A percentile compares a stretch with the other conserved stretches of the same genome.
These are phyloP conservation scores for Brachypodius melanocephalos DNA, from an alignment of 2,113 vertebrate species.

Conservation along the genomic window DNA sequence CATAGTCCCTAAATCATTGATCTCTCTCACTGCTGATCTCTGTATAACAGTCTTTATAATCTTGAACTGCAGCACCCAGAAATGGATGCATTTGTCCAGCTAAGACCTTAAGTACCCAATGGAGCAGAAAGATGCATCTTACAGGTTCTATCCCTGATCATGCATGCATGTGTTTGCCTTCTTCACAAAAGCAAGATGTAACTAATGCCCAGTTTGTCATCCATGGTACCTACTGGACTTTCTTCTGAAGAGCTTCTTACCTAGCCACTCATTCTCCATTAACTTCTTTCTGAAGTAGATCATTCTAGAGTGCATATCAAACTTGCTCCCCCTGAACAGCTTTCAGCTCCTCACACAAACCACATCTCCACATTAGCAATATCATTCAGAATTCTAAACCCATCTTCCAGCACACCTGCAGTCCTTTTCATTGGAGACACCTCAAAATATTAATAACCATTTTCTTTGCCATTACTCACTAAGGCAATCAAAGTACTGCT, in stretches of 20 bases:
- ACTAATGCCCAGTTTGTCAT: background rate
- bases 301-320: background rate
- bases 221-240: background rate
- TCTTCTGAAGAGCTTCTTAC: background rate
- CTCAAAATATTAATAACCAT: background rate
- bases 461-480: background rate
- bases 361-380: rapidly evolving
- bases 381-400: background rate
- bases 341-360: background rate
- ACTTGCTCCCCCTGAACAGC: background rate
- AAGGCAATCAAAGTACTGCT: background rate
- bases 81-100: background rate
- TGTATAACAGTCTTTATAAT: background rate
- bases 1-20: background rate
- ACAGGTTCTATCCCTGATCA: background rate
- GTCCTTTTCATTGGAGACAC: background rate
- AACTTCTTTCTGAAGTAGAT: background rate
- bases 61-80: background rate
- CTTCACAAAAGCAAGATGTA: background rate
- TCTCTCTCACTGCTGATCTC: background rate
- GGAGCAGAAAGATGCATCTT: background rate
- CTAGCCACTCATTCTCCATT: background rate
- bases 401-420: background rate
- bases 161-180: background rate
- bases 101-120: background rate